phyloP scores from a whole-genome alignment of 2,888 invertebrate genomes.

The Caenorhabditis afra region DNA sequence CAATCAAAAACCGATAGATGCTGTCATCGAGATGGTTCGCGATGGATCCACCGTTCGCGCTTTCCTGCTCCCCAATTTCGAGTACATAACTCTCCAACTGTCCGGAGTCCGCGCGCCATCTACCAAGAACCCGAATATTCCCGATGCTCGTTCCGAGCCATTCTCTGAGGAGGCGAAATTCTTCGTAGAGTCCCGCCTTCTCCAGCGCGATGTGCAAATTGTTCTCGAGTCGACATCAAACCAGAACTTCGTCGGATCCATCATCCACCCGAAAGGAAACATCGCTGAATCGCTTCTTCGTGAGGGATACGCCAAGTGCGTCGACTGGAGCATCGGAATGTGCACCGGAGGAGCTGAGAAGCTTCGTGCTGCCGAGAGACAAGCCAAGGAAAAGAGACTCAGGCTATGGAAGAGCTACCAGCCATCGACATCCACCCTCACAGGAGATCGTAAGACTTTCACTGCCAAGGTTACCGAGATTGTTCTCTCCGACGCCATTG shows the following conservation, averaged over 20 bases:
- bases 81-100: slow-evolving; percentile 94
- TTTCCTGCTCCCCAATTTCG: slow-evolving; percentile 91
- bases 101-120: slow-evolving; percentile 86
- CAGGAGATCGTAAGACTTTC: slow-evolving; percentile 72
- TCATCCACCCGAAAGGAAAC: slow-evolving; percentile 90
- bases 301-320: slow-evolving; percentile 94
- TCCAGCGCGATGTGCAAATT: slow-evolving; percentile 91
- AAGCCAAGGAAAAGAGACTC: slow-evolving; percentile 90
- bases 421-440: slow-evolving; percentile 82
- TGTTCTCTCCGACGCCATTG: slow-evolving; percentile 93
- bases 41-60: slow-evolving; percentile 96
- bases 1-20: slow-evolving; percentile 88
- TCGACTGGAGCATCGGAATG: slow-evolving; percentile 92
- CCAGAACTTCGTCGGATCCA: slow-evolving; percentile 93
- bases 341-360: slow-evolving; percentile 89
- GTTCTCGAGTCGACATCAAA: slow-evolving; percentile 93
- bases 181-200: slow-evolving; percentile 91
- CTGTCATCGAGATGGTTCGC: slow-evolving; percentile 96
- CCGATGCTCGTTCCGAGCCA: slow-evolving; percentile 83
- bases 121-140: slow-evolving; percentile 45
- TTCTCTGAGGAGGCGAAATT: slow-evolving; percentile 93
- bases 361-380: slow-evolving; percentile 88
- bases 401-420: slow-evolving; percentile 94
- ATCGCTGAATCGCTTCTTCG: slow-evolving; percentile 92
- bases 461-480: slow-evolving; percentile 86